phyloP scores from a whole-genome alignment of 2,888 invertebrate genomes.

The Seira sanloemensis region DNA sequence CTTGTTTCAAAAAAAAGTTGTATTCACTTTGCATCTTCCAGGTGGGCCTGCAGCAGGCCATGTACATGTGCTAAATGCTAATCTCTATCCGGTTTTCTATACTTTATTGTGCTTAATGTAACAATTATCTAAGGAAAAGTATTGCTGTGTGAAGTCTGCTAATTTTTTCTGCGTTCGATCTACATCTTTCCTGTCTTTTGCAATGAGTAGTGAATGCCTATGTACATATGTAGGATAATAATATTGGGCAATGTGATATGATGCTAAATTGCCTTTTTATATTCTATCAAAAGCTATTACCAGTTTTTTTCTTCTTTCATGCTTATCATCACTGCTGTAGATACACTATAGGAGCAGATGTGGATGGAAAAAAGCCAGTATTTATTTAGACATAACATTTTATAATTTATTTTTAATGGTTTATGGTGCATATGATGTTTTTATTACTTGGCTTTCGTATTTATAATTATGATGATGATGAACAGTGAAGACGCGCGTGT shows the following conservation, averaged over 20 bases:
- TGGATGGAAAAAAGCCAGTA: neutral
- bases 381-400: constrained; percentile 58
- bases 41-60: constrained; percentile 31
- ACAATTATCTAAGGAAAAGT: constrained; percentile 35
- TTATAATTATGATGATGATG: constrained; percentile 38
- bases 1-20: neutral
- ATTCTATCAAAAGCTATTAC: neutral
- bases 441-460: constrained; percentile 50
- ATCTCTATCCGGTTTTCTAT: constrained; percentile 52
- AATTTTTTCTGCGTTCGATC: constrained; percentile 27
- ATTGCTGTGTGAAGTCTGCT: constrained; percentile 50
- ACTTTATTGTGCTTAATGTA: constrained; percentile 52
- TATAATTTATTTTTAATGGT: constrained; percentile 55
- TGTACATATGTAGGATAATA: too few species aligned
- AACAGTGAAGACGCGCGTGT: constrained; percentile 11
- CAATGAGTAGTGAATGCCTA: too few species aligned
- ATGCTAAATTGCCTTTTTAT: too few species aligned
- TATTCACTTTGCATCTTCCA: constrained; percentile 23
- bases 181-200: neutral
- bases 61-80: constrained; percentile 32
- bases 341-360: neutral
- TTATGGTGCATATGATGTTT: constrained; percentile 61
- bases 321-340: too few species aligned
- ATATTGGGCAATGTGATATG: too few species aligned
- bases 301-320: constrained; percentile 6